Percentiles rank a stretch among this genome's conserved stretches.
phyloP scores from a whole-genome alignment of 2,113 vertebrate genomes.

The Petroica traversi region DNA sequence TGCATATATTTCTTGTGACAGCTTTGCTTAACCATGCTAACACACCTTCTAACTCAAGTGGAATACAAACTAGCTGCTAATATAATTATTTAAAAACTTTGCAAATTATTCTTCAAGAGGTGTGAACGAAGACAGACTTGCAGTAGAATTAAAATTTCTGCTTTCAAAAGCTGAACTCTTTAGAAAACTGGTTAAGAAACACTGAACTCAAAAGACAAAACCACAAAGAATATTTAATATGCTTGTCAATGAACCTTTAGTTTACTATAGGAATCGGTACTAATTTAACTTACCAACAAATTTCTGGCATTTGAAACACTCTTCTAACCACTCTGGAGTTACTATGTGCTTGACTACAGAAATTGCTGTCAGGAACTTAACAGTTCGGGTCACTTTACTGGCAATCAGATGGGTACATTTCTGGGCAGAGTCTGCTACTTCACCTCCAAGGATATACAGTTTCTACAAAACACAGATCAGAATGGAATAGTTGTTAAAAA shows the following conservation, averaged over 20 bases:
- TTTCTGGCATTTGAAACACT: conserved; percentile 91
- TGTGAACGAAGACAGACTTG: background rate
- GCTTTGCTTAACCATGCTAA: background rate
- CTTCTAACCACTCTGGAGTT: conserved; percentile 93
- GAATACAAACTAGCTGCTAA: background rate
- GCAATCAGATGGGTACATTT: conserved; percentile 93
- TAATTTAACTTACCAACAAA: conserved; percentile 81
- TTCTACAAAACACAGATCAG: conserved; percentile 73
- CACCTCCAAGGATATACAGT: conserved; percentile 90
- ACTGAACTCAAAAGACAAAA: background rate
- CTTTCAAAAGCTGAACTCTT: background rate
- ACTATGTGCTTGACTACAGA: conserved; percentile 92
- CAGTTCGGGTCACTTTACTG: conserved; percentile 91
- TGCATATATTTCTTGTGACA: background rate
- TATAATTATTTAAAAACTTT: background rate
- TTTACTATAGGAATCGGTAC: background rate
- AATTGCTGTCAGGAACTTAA: conserved; percentile 96
- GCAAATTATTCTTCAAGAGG: background rate
- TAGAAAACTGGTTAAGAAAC: background rate
- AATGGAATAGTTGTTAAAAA: background rate
- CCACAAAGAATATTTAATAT: background rate
- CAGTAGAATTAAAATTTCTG: background rate
- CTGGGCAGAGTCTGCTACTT: conserved; percentile 86
- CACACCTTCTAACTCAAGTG: background rate
- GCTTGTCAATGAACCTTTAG: background rate